A percentile compares a stretch with the other conserved stretches of the same genome.
Conservation (phyloP, 1,140 invertebrate genomes). For the Drosophila takahashii region DNA sequence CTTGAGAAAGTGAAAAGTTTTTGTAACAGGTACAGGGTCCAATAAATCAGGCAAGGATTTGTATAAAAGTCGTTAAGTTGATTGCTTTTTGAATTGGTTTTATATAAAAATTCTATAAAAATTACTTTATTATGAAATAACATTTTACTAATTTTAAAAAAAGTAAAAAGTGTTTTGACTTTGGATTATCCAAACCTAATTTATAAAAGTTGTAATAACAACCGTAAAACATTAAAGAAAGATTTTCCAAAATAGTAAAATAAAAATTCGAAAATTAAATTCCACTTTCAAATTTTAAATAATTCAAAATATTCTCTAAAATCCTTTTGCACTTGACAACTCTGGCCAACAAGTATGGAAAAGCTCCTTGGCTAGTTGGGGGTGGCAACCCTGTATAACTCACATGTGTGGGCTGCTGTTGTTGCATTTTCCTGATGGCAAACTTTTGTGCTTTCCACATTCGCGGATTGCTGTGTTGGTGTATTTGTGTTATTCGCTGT, state of each 20-base stretch:
- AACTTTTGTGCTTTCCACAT: constrained; percentile 18
- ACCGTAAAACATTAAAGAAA: too few relatives aligned
- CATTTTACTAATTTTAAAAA: not conserved
- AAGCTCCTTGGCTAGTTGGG: not conserved
- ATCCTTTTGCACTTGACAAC: constrained; percentile 2
- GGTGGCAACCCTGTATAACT: constrained; percentile 28
- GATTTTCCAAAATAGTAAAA: not conserved
- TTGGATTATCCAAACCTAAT: not conserved
- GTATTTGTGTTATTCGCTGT: constrained; percentile 25
- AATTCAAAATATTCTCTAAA: not conserved
- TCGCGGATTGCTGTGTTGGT: constrained; percentile 23
- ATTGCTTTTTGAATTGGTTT: not conserved
- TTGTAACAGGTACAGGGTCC: constrained; percentile 25
- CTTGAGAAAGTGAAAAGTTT: constrained; percentile 60
- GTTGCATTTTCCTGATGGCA: constrained; percentile 17
- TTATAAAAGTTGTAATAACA: too few relatives aligned
- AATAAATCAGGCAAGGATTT: constrained; percentile 4
- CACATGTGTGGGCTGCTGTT: constrained; percentile 41
- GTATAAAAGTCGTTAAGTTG: not conserved
- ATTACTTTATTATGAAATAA: not conserved
- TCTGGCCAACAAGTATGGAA: not conserved
- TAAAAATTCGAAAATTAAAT: not conserved
- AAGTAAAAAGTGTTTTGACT: not conserved
- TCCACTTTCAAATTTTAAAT: not conserved
- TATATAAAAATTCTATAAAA: not conserved